These are phyloP conservation scores for Hypomecis atomaria DNA, from an alignment of 2,888 invertebrate species.

Conservation along the genomic window DNA sequence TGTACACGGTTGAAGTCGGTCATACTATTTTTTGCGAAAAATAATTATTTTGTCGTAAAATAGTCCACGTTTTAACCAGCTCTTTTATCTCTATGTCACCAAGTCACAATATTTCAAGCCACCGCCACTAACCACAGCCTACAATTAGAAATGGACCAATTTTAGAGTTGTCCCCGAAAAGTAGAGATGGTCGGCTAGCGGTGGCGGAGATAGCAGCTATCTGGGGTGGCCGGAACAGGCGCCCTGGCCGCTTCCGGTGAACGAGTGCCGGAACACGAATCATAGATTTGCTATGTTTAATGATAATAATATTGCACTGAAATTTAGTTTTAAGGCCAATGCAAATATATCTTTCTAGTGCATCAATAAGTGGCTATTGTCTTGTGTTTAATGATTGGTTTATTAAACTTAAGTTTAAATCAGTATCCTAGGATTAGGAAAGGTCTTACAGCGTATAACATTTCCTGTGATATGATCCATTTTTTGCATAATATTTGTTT, in stretches of 20 bases:
- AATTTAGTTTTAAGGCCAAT: neutral
- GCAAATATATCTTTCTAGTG: too few relatives aligned
- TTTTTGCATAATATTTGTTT: too few relatives aligned
- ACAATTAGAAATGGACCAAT: neutral
- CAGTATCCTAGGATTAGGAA: too few relatives aligned
- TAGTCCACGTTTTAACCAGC: too few relatives aligned
- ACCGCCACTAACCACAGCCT: neutral
- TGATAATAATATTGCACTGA: slow-evolving; percentile 11
- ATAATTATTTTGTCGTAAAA: too few relatives aligned
- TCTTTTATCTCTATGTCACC: too few relatives aligned
- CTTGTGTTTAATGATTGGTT: too few relatives aligned
- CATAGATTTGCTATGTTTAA: slow-evolving; percentile 14
- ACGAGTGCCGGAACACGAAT: slow-evolving; percentile 35
- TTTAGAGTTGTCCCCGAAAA: slow-evolving; percentile 6
- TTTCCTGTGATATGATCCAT: too few relatives aligned
- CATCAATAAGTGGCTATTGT: slow-evolving; percentile 26
- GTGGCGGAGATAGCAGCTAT: slow-evolving; percentile 53
- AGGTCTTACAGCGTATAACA: too few relatives aligned
- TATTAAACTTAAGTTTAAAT: too few relatives aligned
- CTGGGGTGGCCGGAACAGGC: slow-evolving; percentile 47
- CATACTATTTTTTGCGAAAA: too few relatives aligned
- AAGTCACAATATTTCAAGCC: neutral
- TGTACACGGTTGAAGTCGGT: too few relatives aligned
- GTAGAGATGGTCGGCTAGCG: slow-evolving; percentile 36
- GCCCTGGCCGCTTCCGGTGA: slow-evolving; percentile 53